Base-by-base conservation (phyloP, 2,888 invertebrate species). In the Zhuqinia jingwanae region DNA sequence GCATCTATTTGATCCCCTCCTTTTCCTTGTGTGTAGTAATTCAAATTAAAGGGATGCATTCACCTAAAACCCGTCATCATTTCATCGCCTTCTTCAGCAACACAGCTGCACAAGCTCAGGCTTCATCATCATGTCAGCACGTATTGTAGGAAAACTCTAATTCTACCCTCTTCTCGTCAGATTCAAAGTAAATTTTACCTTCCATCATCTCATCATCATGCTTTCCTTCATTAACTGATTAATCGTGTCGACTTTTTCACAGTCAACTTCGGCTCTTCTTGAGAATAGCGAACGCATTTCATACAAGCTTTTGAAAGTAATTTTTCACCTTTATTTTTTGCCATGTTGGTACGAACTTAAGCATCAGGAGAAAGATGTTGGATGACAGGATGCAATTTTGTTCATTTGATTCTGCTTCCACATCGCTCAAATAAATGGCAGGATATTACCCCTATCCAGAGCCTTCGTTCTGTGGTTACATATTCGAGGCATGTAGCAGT, bases 201-300 rank as follows among this genome's bases (percentile, higher is more conserved):
- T 68, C 70, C 70, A 80, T 70, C 70, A 70, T 70, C 70, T 22
- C 36, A 27, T 79, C n/a, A n/a, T n/a, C n/a, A n/a, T n/a, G n/a
- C 3, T 36, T 30, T 58, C 50, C 56, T 73, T 81, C 73, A 81
- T 81, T 73, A 81, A 60, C 81, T 81, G 81, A 81, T 81, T 73
- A 81, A 56, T 73, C 73, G 22, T 73, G 25, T 73, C 58, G 45
- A 53, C 68, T n/a, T 56, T 76, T 76, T 36, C 73, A 73, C 25
- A 15, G 50, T 73, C 70, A 50, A 36, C 36, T 36, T 36, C 5
- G 36, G 36, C 36, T 36, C 36, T n/a, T n/a, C n/a, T n/a, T n/a
- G n/a, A n/a, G n/a, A n/a, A n/a, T n/a, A n/a, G n/a, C n/a, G n/a
- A n/a, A n/a, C n/a, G n/a, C n/a, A n/a, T n/a, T n/a, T n/a, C n/a